Conservation (phyloP, 2,888 invertebrate species). For the Branchipolynoe longqiensis region DNA sequence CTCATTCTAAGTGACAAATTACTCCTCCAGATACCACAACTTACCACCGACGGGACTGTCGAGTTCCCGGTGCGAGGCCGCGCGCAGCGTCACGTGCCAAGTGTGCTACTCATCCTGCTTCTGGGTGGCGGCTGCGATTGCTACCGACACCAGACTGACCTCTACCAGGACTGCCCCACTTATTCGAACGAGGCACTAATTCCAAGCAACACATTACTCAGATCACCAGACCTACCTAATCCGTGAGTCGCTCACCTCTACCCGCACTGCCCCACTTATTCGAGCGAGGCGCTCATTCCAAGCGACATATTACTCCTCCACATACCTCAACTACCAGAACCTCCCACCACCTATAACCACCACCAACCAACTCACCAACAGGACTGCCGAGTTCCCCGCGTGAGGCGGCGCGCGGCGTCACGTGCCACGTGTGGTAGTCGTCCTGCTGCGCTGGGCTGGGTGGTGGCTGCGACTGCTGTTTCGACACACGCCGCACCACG, state of each 20-base stretch:
- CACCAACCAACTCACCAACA: no score
- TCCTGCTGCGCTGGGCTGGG: neutral
- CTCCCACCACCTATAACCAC: no score
- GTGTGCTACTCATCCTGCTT: neutral
- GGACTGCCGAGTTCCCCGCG: conserved; percentile 6
- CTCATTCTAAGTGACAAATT: no score
- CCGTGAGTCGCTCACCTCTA: no score
- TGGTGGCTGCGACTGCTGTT: neutral
- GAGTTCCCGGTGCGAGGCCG: neutral
- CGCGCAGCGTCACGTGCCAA: neutral
- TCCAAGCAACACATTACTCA: no score
- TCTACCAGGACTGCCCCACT: neutral
- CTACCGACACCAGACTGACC: neutral
- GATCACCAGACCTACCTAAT: no score
- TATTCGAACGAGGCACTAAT: no score
- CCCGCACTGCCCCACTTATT: neutral
- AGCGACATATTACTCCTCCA: neutral
- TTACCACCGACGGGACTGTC: neutral
- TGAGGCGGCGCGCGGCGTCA: neutral
- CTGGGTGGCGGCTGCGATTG: no score
- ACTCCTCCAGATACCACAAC: neutral
- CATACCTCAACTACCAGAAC: neutral
- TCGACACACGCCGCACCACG: neutral
- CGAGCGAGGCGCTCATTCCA: neutral
- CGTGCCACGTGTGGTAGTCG: conserved; percentile 55